Evolutionary conservation across 53 echinoderm and acorn worm genomes (phyloP), one percentile per base, ranked within the genome.

Genomic region (Stichopus horrens): DNA sequence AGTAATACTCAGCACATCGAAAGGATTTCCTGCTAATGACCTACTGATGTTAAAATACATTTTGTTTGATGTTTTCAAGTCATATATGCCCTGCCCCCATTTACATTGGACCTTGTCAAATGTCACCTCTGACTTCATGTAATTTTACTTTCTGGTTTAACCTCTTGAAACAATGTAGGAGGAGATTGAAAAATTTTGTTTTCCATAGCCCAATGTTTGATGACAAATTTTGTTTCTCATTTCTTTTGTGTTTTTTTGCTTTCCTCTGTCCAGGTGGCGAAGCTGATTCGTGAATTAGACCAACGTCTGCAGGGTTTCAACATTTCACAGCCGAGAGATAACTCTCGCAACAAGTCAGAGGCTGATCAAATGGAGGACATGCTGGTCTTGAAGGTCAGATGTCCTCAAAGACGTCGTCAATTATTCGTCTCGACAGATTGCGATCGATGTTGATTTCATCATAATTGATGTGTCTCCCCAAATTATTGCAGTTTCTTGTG

Each of bases 351-450:
- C 57, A 75, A 77, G 55, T 79, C 71, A 8, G 86, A 82, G 66
- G 89, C 75, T 59, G 93, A 97, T 58, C 90, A 92, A 20, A 88
- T 73, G 68, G 89, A 97, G n/a, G 94, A 97, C 58, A 86, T 93
- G 13, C 90, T 97, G 74, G 90, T 97, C 37, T 86, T 97, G 60
- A 97, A 97, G 95, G 98, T 97, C 52, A 14, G 37, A 37, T 37
- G 37, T 2, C 37, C 37, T 0, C 37, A 37, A 2, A 37, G 37
- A 37, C 37, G 37, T 37, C 2, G 37, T 37, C 37, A 2, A 37
- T 37, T 0, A 37, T 37, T 37, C 37, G 2, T 37, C 2, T 37
- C 37, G 2, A 37, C 37, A 37, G 37, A 37, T 37, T 37, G 37
- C 37, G 37, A 0, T 37, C 37, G 5, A 79, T 14, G 68, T 67